A percentile compares a stretch with the other conserved stretches of the same genome.
These are phyloP conservation scores for Dolichotis patagonum DNA, from an alignment of 2,113 vertebrate species.

Conservation along the genomic window DNA sequence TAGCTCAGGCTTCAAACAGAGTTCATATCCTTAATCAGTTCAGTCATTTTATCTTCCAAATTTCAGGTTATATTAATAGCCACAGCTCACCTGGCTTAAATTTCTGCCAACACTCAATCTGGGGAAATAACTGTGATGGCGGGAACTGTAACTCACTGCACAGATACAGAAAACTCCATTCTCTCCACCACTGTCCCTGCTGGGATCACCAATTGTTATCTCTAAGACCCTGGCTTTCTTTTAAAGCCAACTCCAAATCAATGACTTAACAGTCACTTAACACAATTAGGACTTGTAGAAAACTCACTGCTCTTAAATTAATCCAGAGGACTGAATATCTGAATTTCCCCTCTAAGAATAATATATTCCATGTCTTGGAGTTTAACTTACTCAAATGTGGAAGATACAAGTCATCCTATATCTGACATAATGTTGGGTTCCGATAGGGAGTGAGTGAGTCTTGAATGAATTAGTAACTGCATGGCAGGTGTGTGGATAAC, in stretches of 20 bases:
- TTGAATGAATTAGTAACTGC: neutral
- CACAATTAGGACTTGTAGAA: neutral
- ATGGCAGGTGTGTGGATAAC: neutral
- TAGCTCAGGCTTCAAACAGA: conserved; percentile 20
- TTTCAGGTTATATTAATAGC: conserved; percentile 18
- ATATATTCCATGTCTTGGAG: neutral
- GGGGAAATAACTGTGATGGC: neutral
- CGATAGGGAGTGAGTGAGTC: neutral
- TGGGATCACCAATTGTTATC: neutral
- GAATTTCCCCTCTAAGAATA: neutral
- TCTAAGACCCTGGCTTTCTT: neutral
- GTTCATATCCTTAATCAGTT: conserved; percentile 10
- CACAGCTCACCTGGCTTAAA: neutral
- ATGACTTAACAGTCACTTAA: neutral
- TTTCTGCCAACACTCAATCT: neutral
- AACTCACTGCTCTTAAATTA: conserved; percentile 1
- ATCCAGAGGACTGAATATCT: neutral
- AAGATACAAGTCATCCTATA: neutral
- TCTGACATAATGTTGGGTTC: neutral
- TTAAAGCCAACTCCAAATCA: neutral
- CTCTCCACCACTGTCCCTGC: fast-evolving
- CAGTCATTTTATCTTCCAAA: neutral
- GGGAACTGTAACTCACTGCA: neutral
- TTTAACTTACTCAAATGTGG: neutral
- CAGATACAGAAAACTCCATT: neutral